Base-by-base conservation (phyloP, 2,113 vertebrate species). In the Rhipidura dahli region DNA sequence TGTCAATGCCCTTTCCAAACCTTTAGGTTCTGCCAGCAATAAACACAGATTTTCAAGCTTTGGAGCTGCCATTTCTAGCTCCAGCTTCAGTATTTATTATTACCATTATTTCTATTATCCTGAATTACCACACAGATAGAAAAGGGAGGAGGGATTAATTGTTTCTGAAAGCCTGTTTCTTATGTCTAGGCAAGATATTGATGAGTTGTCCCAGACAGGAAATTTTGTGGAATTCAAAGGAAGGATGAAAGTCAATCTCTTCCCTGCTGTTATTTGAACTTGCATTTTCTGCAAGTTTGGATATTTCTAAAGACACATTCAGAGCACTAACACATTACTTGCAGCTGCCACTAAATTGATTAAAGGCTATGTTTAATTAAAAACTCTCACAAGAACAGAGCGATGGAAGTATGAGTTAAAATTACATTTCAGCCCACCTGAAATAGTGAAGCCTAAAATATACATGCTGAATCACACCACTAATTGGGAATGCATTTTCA, bases 311-410 rank as follows among this genome's bases (percentile, higher is more conserved):
- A 90, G 64, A 81, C 42, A 65, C 8, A 18, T 93, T 89, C 77
- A 89, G 90, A 94, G 39, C 40, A 45, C 72, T 93, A 95, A 42
- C 64, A 93, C 15, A 20, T 83, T 78, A 93, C 69, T 93, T 87
- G 57, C 72, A 89, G 76, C 94, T 92, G 80, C 69, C 60, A 92
- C 65, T 89, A 96, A 93, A 94, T 93, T 95, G 96, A 93, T 95
- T 96, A 95, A 95, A 96, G 83, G 73, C 68, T 87, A 40, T 65
- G 45, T 84, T 96, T 95, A 96, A 96, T 96, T 95, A 96, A 95
- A 96, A 95, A 78, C n/a, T 40, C 24, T 92, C 65, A 33, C 49
- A 75, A 90, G 76, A 89, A 83, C 44, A 83, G 68, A 86, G 49
- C 0, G 0, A 88, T 87, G 51, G 92, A 94, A 94, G 21, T 37